Evolutionary conservation across 1,140 invertebrate species (phyloP).

Genomic region (Papilio glaucus): DNA sequence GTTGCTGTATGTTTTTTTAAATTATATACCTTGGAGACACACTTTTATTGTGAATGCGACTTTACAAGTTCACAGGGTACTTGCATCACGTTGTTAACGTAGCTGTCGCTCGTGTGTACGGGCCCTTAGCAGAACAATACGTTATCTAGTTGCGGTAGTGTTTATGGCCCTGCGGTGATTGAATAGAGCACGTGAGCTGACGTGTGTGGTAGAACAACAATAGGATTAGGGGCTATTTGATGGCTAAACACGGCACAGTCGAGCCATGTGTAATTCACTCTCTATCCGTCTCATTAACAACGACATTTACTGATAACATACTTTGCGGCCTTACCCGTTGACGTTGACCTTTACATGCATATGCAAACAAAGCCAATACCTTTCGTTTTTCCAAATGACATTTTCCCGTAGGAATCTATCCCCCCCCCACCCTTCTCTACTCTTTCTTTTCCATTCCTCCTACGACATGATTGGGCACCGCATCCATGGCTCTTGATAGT

Average conservation of each 20-base stretch:
- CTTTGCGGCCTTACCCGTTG: neutral
- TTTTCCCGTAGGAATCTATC: too few species aligned
- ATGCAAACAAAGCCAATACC: too few species aligned
- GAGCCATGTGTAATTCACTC: neutral
- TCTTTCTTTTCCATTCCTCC: too few species aligned
- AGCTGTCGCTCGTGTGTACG: neutral
- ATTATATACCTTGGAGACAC: neutral
- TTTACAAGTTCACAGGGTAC: neutral
- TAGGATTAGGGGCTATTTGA: conserved; percentile 52
- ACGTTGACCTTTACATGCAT: too few species aligned
- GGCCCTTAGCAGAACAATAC: neutral
- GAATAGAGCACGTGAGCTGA: conserved; percentile 66
- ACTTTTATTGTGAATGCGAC: neutral
- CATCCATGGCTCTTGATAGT: too few species aligned
- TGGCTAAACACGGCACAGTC: conserved; percentile 34
- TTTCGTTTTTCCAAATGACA: too few species aligned
- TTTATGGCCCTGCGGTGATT: conserved; percentile 57
- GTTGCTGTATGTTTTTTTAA: neutral
- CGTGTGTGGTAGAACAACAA: conserved; percentile 64
- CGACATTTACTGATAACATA: conserved; percentile 15
- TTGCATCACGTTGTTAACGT: neutral
- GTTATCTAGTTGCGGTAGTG: conserved; percentile 40
- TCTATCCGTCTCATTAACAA: conserved; percentile 12
- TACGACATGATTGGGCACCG: too few species aligned
- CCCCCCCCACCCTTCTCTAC: too few species aligned